A percentile compares a stretch with the other conserved stretches of the same genome.
phyloP scores from a whole-genome alignment of 2,888 invertebrate genomes.

The Gandaritis pyraliata region DNA sequence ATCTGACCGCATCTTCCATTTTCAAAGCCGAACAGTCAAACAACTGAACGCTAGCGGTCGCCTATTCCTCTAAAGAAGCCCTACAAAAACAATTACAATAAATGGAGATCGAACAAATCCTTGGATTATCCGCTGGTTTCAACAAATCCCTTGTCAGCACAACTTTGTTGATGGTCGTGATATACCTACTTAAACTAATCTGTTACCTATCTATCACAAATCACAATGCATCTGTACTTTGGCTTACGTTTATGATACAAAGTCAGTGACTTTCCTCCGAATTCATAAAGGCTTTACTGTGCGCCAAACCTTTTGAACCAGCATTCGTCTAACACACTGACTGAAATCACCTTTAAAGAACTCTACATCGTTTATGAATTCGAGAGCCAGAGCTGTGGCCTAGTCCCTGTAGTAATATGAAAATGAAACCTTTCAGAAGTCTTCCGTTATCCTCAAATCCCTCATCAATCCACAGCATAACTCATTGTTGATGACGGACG shows the following conservation, averaged over 20 bases:
- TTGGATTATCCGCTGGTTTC: slow-evolving; percentile 35
- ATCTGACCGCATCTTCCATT: not conserved
- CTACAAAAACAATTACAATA: slow-evolving; percentile 44
- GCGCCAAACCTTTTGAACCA: too few relatives aligned
- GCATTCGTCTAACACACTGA: too few relatives aligned
- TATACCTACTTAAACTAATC: not conserved
- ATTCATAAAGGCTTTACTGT: too few relatives aligned
- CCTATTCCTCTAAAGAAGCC: slow-evolving; percentile 39
- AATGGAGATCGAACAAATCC: slow-evolving; percentile 41
- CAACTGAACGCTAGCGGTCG: slow-evolving; percentile 14
- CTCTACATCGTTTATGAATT: too few relatives aligned
- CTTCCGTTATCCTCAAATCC: not conserved
- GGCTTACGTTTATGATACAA: too few relatives aligned
- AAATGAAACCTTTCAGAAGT: too few relatives aligned
- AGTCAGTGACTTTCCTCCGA: too few relatives aligned
- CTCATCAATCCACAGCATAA: slow-evolving; percentile 56
- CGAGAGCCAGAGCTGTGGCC: too few relatives aligned
- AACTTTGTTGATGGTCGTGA: slow-evolving; percentile 8
- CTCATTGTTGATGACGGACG: slow-evolving; percentile 68
- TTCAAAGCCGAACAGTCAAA: slow-evolving; percentile 23
- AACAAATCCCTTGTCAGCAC: slow-evolving; percentile 22
- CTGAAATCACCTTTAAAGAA: too few relatives aligned
- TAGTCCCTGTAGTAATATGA: too few relatives aligned
- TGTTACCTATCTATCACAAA: slow-evolving; percentile 4
- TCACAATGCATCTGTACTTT: not conserved